A percentile compares a stretch with the other conserved stretches of the same genome.
Conservation (phyloP, 2,888 invertebrate species). For the Chrysolina haemoptera region DNA sequence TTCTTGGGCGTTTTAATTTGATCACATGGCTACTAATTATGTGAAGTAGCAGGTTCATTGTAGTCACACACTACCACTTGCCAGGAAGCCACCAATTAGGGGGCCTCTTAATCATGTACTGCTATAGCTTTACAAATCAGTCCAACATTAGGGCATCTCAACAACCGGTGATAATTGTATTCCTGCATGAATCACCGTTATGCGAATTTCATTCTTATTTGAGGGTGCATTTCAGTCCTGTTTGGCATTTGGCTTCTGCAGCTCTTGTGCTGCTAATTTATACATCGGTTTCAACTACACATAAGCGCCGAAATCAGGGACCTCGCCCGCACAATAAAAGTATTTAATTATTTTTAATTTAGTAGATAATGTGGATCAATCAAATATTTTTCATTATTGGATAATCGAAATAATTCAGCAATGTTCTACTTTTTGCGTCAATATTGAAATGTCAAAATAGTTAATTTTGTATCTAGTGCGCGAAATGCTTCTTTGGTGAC, state of each 20-base stretch:
- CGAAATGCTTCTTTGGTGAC: too few species aligned
- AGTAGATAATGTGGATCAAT: too few species aligned
- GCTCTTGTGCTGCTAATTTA: not conserved
- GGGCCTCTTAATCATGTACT: slow-evolving; percentile 61
- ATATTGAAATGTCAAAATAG: too few species aligned
- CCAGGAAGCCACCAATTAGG: slow-evolving; percentile 66
- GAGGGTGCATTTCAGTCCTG: not conserved
- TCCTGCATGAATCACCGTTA: not conserved
- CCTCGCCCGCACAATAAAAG: not conserved
- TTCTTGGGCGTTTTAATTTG: slow-evolving; percentile 39
- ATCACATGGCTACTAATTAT: slow-evolving; percentile 51
- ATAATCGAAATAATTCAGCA: too few species aligned
- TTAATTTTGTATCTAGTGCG: too few species aligned
- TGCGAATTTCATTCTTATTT: slow-evolving; percentile 1
- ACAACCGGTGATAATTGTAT: slow-evolving; percentile 21
- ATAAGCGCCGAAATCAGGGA: not conserved
- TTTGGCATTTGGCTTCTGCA: not conserved
- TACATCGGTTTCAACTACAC: not conserved
- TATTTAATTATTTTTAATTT: too few species aligned
- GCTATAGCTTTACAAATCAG: slow-evolving; percentile 57
- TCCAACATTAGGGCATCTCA: slow-evolving; percentile 48
- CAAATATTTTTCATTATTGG: too few species aligned
- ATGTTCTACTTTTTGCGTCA: too few species aligned
- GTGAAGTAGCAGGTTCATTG: slow-evolving; percentile 55
- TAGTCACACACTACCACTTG: slow-evolving; percentile 54